These are phyloP conservation scores for Leptarthrus brevirostris DNA, from an alignment of 2,888 invertebrate genomes.

Conservation along the genomic window DNA sequence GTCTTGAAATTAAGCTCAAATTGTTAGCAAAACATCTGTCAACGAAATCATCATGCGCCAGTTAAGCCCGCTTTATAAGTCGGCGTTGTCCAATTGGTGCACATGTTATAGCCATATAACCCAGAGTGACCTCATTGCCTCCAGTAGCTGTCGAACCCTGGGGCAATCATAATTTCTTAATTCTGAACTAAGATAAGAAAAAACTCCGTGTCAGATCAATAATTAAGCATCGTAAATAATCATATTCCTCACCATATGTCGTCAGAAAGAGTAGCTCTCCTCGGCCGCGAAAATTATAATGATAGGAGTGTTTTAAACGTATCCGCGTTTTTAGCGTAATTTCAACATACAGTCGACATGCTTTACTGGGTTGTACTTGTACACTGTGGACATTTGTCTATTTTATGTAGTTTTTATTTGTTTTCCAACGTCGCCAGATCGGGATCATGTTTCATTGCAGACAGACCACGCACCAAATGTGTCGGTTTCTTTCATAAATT, in stretches of 20 bases:
- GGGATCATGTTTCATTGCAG: too few species aligned
- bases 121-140: slow-evolving; percentile 27
- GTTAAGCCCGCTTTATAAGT: slow-evolving; percentile 15
- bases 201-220: slow-evolving; percentile 9
- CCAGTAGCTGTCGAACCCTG: slow-evolving; percentile 9
- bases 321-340: too few species aligned
- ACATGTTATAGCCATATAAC: too few species aligned
- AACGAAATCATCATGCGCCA: slow-evolving; percentile 16
- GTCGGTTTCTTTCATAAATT: too few species aligned
- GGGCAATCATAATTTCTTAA: slow-evolving; percentile 10
- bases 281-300: background rate
- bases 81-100: slow-evolving; percentile 23
- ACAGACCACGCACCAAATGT: too few species aligned
- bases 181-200: too few species aligned
- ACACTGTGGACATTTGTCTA: too few species aligned
- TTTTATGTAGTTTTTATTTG: too few species aligned
- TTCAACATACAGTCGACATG: too few species aligned
- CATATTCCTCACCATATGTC: background rate
- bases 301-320: too few species aligned
- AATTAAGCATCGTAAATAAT: background rate
- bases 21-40: slow-evolving; percentile 20
- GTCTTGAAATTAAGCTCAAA: slow-evolving; percentile 10
- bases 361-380: too few species aligned
- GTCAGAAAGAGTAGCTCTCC: background rate
- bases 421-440: too few species aligned